A percentile compares a stretch with the other conserved stretches of the same genome.
Conservation (phyloP, 2,113 vertebrate species). For the Athene cunicularia region DNA sequence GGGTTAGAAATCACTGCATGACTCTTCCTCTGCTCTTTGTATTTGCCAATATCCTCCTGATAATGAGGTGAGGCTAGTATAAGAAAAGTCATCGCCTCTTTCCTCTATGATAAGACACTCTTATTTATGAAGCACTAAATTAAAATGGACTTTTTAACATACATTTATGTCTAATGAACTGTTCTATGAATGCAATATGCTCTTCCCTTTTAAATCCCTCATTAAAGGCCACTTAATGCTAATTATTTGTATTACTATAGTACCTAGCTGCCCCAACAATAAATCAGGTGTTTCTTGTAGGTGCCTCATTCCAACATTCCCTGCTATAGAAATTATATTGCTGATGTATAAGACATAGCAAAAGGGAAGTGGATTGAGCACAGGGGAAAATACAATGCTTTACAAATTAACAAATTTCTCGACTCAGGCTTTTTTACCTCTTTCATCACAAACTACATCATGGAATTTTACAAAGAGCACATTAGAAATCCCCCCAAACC, state of each 20-base stretch:
- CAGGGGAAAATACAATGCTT: background rate
- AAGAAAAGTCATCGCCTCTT: background rate
- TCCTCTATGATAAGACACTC: background rate
- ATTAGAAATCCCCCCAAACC: background rate
- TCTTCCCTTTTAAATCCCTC: background rate
- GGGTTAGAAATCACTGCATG: background rate
- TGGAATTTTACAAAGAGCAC: background rate
- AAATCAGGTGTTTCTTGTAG: background rate
- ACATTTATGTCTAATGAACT: background rate
- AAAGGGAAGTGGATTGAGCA: background rate
- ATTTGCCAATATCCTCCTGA: background rate
- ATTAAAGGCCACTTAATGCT: background rate
- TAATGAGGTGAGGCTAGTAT: background rate
- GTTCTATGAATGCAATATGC: background rate
- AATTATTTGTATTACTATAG: slow-evolving; percentile 6
- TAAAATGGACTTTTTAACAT: slow-evolving; percentile 1
- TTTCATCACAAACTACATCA: background rate
- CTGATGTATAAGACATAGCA: background rate
- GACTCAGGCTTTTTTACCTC: background rate
- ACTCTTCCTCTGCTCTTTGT: background rate
- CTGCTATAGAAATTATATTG: background rate
- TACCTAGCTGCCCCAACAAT: background rate
- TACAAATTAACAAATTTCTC: background rate
- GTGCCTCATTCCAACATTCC: background rate
- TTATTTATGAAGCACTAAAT: slow-evolving; percentile 10